phyloP scores from a whole-genome alignment of 2,888 invertebrate genomes.

The Luperina nickerlii region DNA sequence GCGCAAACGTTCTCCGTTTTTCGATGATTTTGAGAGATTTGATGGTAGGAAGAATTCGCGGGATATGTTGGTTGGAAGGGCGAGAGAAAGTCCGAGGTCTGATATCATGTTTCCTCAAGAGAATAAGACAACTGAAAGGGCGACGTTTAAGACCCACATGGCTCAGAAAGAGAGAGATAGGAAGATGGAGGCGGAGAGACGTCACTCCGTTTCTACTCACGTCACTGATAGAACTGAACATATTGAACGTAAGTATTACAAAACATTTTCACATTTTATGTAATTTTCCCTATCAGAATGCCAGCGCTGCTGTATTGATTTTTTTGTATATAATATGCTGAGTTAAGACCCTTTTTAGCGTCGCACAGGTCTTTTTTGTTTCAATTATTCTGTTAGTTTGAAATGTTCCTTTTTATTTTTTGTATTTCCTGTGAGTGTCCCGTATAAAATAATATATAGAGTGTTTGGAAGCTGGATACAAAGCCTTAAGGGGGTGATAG shows the following conservation, averaged over 20 bases:
- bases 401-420: not conserved
- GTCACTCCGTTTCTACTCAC: conserved; percentile 94
- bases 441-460: not conserved
- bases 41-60: conserved; percentile 88
- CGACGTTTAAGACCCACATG: conserved; percentile 94
- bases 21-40: conserved; percentile 86
- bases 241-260: conserved; percentile 84
- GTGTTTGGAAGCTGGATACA: too few species aligned
- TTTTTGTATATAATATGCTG: not conserved
- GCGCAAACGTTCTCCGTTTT: conserved; percentile 83
- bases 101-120: conserved; percentile 82
- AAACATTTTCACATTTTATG: not conserved
- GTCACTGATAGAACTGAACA: conserved; percentile 92
- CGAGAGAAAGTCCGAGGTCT: conserved; percentile 86
- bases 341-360: too few species aligned
- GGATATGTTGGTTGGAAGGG: conserved; percentile 87
- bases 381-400: not conserved
- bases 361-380: not conserved
- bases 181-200: conserved; percentile 92
- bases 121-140: conserved; percentile 86
- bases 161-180: conserved; percentile 91
- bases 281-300: not conserved
- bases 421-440: not conserved
- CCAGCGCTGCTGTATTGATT: not conserved
- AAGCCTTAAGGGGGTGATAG: too few species aligned